A percentile compares a stretch with the other conserved stretches of the same genome.
These are phyloP conservation scores for Syncerus caffer DNA, from an alignment of 2,797 vertebrate species.

Conservation along the genomic window DNA sequence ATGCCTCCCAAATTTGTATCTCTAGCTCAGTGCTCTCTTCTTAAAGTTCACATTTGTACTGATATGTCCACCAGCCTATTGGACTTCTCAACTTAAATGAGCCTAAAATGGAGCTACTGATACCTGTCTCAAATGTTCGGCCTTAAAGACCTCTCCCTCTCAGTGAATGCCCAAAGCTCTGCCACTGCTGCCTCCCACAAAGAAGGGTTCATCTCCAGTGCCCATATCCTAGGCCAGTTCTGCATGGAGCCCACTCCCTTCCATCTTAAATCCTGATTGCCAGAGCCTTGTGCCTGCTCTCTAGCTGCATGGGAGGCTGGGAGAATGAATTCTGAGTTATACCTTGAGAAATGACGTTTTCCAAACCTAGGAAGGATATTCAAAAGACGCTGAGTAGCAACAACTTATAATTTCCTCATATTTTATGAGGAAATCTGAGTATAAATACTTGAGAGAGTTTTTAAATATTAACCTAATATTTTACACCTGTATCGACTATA, in stretches of 20 bases:
- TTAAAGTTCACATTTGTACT: not conserved
- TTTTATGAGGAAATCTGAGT: conserved; percentile 1
- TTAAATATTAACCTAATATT: not conserved
- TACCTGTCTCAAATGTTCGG: not conserved
- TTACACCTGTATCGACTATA: not conserved
- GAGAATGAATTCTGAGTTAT: conserved; percentile 29
- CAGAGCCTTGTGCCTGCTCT: not conserved
- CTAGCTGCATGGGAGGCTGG: not conserved
- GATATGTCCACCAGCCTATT: not conserved
- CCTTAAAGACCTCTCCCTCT: not conserved
- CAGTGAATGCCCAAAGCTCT: not conserved
- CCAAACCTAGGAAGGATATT: not conserved
- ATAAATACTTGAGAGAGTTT: not conserved
- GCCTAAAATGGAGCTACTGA: not conserved
- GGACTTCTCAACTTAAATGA: not conserved
- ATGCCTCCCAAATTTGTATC: not conserved
- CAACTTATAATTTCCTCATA: not conserved
- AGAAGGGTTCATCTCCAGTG: not conserved
- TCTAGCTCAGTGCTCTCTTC: not conserved
- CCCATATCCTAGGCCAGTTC: not conserved
- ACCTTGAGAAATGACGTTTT: not conserved
- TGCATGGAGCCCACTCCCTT: not conserved
- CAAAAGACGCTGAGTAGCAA: not conserved
- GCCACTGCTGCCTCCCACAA: not conserved
- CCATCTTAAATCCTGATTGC: not conserved